phyloP scores from a whole-genome alignment of 2,888 invertebrate genomes.

The Anoplius nigerrimus region DNA sequence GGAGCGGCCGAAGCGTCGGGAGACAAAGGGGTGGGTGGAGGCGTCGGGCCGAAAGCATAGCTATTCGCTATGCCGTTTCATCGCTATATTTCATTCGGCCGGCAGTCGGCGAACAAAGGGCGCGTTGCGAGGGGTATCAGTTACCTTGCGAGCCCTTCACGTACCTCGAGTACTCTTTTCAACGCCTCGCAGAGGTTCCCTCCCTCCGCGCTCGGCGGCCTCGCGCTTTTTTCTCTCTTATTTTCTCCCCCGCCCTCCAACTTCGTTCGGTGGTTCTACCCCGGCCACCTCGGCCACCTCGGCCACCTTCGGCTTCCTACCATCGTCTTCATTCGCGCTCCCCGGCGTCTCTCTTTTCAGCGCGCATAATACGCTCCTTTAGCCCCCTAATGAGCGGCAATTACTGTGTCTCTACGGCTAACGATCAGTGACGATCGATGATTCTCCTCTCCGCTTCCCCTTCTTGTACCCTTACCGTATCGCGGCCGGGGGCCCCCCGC shows the following conservation, averaged over 20 bases:
- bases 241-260: conserved; percentile 12
- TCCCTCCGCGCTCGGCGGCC: conserved; percentile 24
- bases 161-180: conserved; percentile 61
- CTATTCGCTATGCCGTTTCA: conserved; percentile 34
- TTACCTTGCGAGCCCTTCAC: conserved; percentile 62
- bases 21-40: background rate
- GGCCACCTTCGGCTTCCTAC: conserved; percentile 7
- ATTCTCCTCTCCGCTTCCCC: conserved; percentile 37
- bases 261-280: conserved; percentile 6
- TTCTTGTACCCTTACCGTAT: background rate
- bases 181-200: conserved; percentile 55
- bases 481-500: background rate
- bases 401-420: conserved; percentile 62
- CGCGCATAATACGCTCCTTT: conserved; percentile 61
- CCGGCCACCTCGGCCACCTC: conserved; percentile 16
- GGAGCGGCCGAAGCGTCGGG: no score
- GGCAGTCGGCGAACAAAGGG: conserved; percentile 55
- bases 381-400: conserved; percentile 63
- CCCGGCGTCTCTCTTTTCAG: conserved; percentile 53
- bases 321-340: conserved; percentile 26
- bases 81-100: conserved; percentile 63
- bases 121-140: conserved; percentile 58
- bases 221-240: no score
- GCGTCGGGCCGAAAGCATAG: conserved; percentile 6
- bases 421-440: conserved; percentile 64